Base-by-base conservation (phyloP, 2,888 invertebrate genomes). In the Zygothrica quintamaculata region DNA sequence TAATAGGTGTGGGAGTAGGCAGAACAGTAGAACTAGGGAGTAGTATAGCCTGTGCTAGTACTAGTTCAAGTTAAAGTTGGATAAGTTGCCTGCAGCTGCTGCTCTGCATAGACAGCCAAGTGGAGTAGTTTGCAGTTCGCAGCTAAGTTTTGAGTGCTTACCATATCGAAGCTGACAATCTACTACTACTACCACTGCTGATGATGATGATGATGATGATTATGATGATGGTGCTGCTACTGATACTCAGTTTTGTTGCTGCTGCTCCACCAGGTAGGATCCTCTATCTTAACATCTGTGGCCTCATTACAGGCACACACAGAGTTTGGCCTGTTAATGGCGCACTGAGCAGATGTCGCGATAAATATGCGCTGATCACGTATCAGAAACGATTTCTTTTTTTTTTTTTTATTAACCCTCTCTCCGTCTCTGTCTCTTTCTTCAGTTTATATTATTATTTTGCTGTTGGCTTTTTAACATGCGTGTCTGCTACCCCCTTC, bases 361-460 rank as follows among this genome's bases (percentile, higher is more conserved):
- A 84, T 84, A 84, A 84, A 84, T 84, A 81, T 81, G 76, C 87
- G 78, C 78, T 73, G 84, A 84, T 84, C 84, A 84, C 82, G 84
- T 87, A 80, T 80, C 80, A 65, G 64, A 58, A 68, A 56, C 51
- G 58, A 71, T 44, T 65, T 81, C 73, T 11, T 42, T 46, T 43
- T 0, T 52, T 7, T 40, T 29, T 34, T 57, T 58, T 50, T 26
- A n/a, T n/a, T n/a, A n/a, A n/a, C n/a, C n/a, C n/a, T n/a, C n/a
- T n/a, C n/a, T n/a, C n/a, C n/a, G n/a, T n/a, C n/a, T n/a, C n/a
- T n/a, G n/a, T n/a, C 39, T 43, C 15, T n/a, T 44, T 18, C 1
- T 6, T 42, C 3, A 3, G 18, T 39, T 34, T 40, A 12, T 36
- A 13, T 26, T 46, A n/a, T 15, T 6, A n/a, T 39, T 40, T 39